Evolutionary conservation across 1,140 invertebrate genomes (phyloP), one percentile per base, ranked within the genome.

Genomic region (Rhagoletis zephyria): DNA sequence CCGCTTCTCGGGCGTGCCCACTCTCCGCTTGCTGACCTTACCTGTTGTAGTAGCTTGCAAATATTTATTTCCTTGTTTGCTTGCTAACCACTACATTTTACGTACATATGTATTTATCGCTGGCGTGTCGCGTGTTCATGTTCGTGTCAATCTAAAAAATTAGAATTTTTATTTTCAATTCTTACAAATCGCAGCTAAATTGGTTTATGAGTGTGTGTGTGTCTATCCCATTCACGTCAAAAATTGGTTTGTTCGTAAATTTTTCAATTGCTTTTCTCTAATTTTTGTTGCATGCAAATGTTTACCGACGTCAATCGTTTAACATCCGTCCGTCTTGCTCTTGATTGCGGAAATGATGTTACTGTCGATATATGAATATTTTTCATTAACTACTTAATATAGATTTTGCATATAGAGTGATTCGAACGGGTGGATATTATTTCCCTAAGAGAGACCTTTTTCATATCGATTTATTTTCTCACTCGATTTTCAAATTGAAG

Each of bases 61-160:
- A 48, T 10, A 56, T 56, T 81, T 42, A 30, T 30, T 81, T 51
- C 48, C n/a, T 81, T 6, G 45, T 51, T 51, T 56, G 48, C 74
- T 59, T 16, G 9, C 5, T 42, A 30, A 30, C 30, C 30, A 30
- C 30, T 30, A 30, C 30, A 30, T 30, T 30, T 30, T 30, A 30
- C 30, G 30, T 30, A 30, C 30, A 1, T 30, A 30, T 67, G 4
- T 14, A 40, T 67, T 67, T 45, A 45, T 42, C 14, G 12, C 19
- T 51, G 74, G 3, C n/a, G 74, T 9, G 12, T 63, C 1, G 42
- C 40, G 40, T 48, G 30, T 51, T 56, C 74, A 30, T 81, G 74
- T 81, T 81, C n/a, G 48, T 81, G 74, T 81, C 74, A 81, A 56
- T 81, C 45, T 56, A 81, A 56, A 81, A 42, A 30, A 56, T 56